phyloP scores from a whole-genome alignment of 2,113 vertebrate species.

The Mionectes macconnelli region DNA sequence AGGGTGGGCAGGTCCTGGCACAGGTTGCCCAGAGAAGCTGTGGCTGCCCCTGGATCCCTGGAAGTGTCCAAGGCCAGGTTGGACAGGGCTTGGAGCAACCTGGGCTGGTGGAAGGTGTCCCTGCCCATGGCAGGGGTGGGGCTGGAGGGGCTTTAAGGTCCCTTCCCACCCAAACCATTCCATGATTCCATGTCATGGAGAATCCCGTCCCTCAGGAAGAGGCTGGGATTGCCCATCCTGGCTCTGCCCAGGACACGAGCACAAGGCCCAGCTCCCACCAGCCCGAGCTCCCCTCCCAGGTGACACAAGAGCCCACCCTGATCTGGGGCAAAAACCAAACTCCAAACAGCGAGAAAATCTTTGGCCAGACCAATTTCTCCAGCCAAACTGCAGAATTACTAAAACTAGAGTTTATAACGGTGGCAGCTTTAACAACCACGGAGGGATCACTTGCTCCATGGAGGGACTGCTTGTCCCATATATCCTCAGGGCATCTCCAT shows the following conservation, averaged over 20 bases:
- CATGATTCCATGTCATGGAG: background rate
- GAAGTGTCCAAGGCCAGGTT: rapidly evolving
- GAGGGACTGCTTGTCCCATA: background rate
- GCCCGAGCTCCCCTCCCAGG: no score
- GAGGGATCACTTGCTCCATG: background rate
- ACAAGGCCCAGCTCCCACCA: no score
- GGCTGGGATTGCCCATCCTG: background rate
- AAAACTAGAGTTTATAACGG: background rate
- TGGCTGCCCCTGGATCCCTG: background rate
- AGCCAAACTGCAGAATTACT: background rate
- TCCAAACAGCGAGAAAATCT: background rate
- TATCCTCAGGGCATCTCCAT: background rate
- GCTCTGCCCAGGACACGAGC: no score
- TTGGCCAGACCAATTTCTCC: background rate
- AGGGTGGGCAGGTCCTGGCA: background rate
- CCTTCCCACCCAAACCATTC: background rate
- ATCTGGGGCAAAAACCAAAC: background rate
- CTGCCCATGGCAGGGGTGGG: background rate
- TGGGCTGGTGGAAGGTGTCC: rapidly evolving
- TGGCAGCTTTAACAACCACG: background rate
- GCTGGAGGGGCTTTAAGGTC: background rate
- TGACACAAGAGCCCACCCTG: background rate
- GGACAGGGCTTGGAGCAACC: background rate
- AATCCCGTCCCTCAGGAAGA: background rate
- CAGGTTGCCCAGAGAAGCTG: background rate